Evolutionary conservation across 2,797 vertebrate species (phyloP), one percentile per base, ranked within the genome.

Genomic region (Neomorphus geoffroyi): DNA sequence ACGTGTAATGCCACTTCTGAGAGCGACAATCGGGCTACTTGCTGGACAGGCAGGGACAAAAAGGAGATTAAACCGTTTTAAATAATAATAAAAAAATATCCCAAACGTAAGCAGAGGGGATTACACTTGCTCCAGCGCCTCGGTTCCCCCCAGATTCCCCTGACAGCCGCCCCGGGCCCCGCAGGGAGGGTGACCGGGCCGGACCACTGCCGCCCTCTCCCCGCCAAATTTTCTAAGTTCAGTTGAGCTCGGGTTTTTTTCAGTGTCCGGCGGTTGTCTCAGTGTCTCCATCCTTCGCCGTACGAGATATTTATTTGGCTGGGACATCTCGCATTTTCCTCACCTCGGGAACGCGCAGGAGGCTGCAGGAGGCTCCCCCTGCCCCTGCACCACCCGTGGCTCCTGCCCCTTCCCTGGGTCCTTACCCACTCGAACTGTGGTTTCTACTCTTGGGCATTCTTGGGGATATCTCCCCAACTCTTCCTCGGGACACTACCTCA

Each of bases 1-100:
- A 94, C 95, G 72, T 92, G 92, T 96, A 97, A 97, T 97, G 84
- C 96, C 97, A 96, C 97, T 98, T 97, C 97, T 97, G 94, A 93
- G 96, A 95, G 96, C 92, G 94, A 97, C 96, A 98, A 94, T 88
- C 95, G 95, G 96, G 88, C 87, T 95, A 33, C 94, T 96, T 96
- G 96, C 97, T 96, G 97, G 93, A 97, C 94, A 96, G 88, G 75
- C 94, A 93, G 79, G 93, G 94, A 97, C 94, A 96, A 97, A 97
- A 97, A 96, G 95, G 95, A 96, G 95, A 97, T 96, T 95, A 97
- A 96, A 96, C 92, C 92, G 91, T 94, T 97, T 97, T 93, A 96
- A 97, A 97, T 97, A 97, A 96, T 92, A 94, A 96, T 93, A 92
- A 90, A 91, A 46, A 96, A 88, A 90, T 81, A 78, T 75, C 81